Percentiles rank a stretch among this genome's conserved stretches.
These are phyloP conservation scores for Avahi laniger DNA, from an alignment of 2,797 vertebrate genomes.

Conservation along the genomic window DNA sequence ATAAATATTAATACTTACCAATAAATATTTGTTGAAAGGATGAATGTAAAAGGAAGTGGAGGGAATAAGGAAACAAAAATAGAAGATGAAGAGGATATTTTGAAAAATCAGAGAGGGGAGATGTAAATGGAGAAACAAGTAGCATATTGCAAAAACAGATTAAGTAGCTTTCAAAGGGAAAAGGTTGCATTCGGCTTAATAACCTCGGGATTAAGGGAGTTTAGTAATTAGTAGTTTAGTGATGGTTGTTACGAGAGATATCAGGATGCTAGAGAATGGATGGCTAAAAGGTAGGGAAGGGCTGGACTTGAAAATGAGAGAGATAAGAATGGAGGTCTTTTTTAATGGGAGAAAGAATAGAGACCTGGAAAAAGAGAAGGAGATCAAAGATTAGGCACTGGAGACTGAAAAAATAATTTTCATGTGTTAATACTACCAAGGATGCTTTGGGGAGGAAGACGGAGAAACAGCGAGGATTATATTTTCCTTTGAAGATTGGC, in stretches of 20 bases:
- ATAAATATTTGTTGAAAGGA: background rate
- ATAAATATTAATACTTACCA: background rate
- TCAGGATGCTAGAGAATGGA: background rate
- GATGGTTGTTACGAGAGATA: background rate
- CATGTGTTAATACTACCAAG: background rate
- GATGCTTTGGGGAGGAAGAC: background rate
- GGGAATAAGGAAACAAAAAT: background rate
- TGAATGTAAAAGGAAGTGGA: background rate
- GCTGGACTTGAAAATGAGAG: background rate
- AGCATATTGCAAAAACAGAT: slow-evolving; percentile 17
- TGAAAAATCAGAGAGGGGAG: slow-evolving; percentile 7
- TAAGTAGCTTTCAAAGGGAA: slow-evolving; percentile 39
- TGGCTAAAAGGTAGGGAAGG: background rate
- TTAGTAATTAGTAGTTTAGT: background rate
- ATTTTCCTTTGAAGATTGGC: slow-evolving; percentile 33
- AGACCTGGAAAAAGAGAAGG: background rate
- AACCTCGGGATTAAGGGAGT: background rate
- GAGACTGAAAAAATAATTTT: background rate
- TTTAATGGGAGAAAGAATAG: background rate
- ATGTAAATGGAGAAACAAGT: background rate
- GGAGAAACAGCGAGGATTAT: background rate
- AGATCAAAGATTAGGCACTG: background rate
- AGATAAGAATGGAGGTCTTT: background rate
- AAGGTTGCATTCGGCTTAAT: background rate
- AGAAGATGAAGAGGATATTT: background rate